A percentile compares a stretch with the other conserved stretches of the same genome.
These are phyloP conservation scores for Lypha dubia DNA, from an alignment of 2,888 invertebrate species.

Conservation along the genomic window DNA sequence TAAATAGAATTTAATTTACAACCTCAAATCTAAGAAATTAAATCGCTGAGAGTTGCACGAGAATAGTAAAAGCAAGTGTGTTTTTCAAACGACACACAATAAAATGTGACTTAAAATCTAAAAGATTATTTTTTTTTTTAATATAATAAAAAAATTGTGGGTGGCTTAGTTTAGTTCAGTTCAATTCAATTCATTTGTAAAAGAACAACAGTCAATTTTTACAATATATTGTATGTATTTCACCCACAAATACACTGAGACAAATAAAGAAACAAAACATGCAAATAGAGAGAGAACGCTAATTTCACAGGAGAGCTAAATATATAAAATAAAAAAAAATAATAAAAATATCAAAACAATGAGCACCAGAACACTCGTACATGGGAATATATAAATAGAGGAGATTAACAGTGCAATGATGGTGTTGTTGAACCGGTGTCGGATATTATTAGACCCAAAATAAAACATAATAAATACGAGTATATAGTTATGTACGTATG, in stretches of 20 bases:
- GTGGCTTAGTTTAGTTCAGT: slow-evolving; percentile 51
- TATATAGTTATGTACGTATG: too few relatives aligned
- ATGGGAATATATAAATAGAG: slow-evolving; percentile 52
- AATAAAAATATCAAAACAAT: slow-evolving; percentile 40
- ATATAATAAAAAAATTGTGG: slow-evolving; percentile 44
- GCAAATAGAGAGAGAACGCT: background rate
- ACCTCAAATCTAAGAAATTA: slow-evolving; percentile 60
- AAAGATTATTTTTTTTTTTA: background rate
- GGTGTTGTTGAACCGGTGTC: slow-evolving; percentile 75
- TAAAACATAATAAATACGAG: slow-evolving; percentile 41
- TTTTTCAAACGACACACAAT: slow-evolving; percentile 19
- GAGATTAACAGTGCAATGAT: slow-evolving; percentile 65
- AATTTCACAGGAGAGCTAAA: slow-evolving; percentile 13
- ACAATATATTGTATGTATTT: slow-evolving; percentile 26
- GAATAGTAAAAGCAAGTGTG: slow-evolving; percentile 33
- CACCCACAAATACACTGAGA: slow-evolving; percentile 36
- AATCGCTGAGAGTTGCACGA: slow-evolving; percentile 38
- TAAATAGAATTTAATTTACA: slow-evolving; percentile 58
- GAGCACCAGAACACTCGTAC: slow-evolving; percentile 39
- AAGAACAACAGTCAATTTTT: slow-evolving; percentile 44
- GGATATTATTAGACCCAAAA: slow-evolving; percentile 66
- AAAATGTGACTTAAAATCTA: slow-evolving; percentile 40
- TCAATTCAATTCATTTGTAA: slow-evolving; percentile 39
- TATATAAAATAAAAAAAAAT: slow-evolving; percentile 23
- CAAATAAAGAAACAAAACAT: slow-evolving; percentile 15